Evolutionary conservation across 53 echinoderm and acorn worm genomes (phyloP), one percentile per base, ranked within the genome.

Genomic region (Paelopatides confundens): DNA sequence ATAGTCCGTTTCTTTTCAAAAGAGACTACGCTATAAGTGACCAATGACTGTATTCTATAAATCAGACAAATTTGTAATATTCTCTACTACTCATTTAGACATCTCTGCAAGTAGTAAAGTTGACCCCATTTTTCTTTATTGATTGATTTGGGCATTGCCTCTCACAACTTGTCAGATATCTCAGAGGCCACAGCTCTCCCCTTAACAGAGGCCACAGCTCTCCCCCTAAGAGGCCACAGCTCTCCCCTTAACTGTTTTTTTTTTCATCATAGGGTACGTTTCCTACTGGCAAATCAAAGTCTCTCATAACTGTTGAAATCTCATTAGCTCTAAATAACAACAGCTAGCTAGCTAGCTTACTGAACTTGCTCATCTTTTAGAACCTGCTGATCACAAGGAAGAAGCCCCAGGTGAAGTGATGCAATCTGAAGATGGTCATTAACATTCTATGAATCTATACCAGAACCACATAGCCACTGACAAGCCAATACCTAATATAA

Each of bases 91-190:
- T 21, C 58, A 58, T 58, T 58, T n/a, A 8, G 43, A 43, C 43
- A 23, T 58, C n/a, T 58, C 58, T 58, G 21, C 6, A 58, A 58
- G 58, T 18, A 43, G 12, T 10, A 8, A 21, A 58, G 74, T 27
- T 74, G 74, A 74, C 74, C 74, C 71, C 74, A 74, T 74, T 74
- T 68, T 74, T 74, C 74, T 74, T 46, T 21, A 46, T 27, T 43
- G 74, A 74, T 74, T 74, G 40, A 74, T 74, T 74, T 58, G 58
- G 24, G 58, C 24, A 58, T 18, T 17, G 18, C 21, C 47, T 28
- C 40, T 43, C 23, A 26, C 23, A 74, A 27, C 28, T 40, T 74
- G 40, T 74, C 39, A 74, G 24, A 58, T n/a, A n/a, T 58, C 58
- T 58, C 58, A 21, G 58, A 58, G 58, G 58, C 58, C 58, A 58